These are phyloP conservation scores for Galemys pyrenaicus DNA, from an alignment of 2,113 vertebrate genomes.

Conservation along the genomic window DNA sequence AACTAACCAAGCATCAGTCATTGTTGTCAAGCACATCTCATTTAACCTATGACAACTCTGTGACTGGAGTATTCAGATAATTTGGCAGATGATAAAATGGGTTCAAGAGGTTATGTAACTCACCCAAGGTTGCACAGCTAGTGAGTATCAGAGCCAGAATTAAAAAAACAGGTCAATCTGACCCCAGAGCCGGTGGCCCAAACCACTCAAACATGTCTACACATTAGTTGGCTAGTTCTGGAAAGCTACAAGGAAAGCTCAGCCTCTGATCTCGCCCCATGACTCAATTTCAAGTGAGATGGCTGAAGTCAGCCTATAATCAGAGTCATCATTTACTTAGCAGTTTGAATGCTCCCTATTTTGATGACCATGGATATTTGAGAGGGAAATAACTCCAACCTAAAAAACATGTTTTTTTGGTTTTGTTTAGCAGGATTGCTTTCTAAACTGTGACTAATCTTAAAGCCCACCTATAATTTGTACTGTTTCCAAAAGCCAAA, in stretches of 20 bases:
- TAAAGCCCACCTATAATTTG: conserved; percentile 41
- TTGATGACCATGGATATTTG: not conserved
- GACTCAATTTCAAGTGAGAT: conserved; percentile 14
- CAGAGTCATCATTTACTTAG: not conserved
- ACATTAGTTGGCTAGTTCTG: not conserved
- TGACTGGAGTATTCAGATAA: conserved; percentile 3
- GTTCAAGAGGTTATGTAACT: conserved; percentile 38
- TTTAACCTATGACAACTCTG: conserved; percentile 11
- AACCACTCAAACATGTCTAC: not conserved
- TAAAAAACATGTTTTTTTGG: not conserved
- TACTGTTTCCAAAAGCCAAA: not conserved
- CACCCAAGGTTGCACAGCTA: not conserved
- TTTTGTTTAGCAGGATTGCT: not conserved
- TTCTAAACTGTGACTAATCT: conserved; percentile 31
- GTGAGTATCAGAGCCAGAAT: conserved; percentile 27
- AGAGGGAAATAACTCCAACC: conserved; percentile 21
- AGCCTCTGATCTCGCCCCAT: not conserved
- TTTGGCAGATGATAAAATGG: conserved; percentile 31
- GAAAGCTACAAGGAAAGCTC: conserved; percentile 11
- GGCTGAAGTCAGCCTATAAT: not conserved
- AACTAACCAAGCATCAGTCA: not conserved
- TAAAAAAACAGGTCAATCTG: not conserved
- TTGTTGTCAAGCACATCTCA: conserved; percentile 14
- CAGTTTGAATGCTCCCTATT: conserved; percentile 41
- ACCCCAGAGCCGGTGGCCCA: not conserved